Evolutionary conservation across 2,888 invertebrate genomes (phyloP).

Genomic region (Acheta domesticus): DNA sequence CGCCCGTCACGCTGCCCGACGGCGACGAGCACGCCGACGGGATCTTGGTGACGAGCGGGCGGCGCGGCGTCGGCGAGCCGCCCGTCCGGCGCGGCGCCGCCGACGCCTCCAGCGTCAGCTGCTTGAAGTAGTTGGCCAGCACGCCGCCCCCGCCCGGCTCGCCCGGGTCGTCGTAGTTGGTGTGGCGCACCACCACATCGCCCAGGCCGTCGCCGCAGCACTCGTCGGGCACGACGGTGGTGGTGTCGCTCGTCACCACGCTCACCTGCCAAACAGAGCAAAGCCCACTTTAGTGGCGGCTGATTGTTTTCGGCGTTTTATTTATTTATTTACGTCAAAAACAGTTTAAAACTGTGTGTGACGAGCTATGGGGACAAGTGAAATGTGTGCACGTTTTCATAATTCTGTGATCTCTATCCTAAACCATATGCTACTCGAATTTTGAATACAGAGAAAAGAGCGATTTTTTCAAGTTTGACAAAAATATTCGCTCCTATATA

Average conservation of each 20-base stretch:
- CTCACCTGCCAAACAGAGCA: conserved; percentile 52
- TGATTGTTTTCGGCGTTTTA: too few species aligned
- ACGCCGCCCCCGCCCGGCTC: conserved; percentile 46
- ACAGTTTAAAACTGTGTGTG: too few species aligned
- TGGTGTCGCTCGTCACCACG: conserved; percentile 73
- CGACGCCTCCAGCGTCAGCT: conserved; percentile 46
- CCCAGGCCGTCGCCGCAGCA: conserved; percentile 49
- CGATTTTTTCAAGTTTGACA: too few species aligned
- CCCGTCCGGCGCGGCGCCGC: conserved; percentile 32
- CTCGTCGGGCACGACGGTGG: conserved; percentile 58
- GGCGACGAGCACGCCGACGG: conserved; percentile 35
- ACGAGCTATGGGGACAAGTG: too few species aligned
- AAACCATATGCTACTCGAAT: too few species aligned
- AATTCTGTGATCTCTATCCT: too few species aligned
- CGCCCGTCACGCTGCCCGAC: conserved; percentile 29
- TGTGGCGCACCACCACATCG: conserved; percentile 58
- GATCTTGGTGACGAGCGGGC: conserved; percentile 35
- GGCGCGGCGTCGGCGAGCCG: conserved; percentile 32
- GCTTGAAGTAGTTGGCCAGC: conserved; percentile 48
- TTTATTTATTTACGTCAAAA: too few species aligned
- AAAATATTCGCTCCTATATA: too few species aligned
- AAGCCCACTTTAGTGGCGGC: too few species aligned
- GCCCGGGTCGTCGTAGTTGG: conserved; percentile 58
- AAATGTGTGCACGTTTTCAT: too few species aligned
- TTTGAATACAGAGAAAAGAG: too few species aligned